Evolutionary conservation across 2,113 vertebrate species (phyloP), one percentile per base, ranked within the genome.

Genomic region (Bos taurus): DNA sequence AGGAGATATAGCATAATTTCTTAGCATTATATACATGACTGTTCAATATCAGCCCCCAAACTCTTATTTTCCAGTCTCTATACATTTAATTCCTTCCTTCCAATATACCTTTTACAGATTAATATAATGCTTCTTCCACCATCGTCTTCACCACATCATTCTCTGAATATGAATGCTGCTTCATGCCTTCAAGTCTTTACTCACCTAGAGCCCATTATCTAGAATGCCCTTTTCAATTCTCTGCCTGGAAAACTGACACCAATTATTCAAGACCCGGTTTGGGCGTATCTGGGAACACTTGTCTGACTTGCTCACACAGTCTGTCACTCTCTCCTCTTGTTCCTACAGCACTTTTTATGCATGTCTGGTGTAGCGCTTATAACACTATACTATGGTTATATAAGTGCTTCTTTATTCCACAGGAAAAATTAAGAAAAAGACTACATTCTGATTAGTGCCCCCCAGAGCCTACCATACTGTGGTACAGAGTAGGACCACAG

Each of bases 181-280:
- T 94, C 15, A 12, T 28, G 43, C 15, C 36, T 87, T 86, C 33
- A 64, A 30, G 48, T 60, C 30, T 91, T 90, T 40, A 50, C 6
- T 60, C 30, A 78, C 17, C 13, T 5, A 93, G 15, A 60, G 43
- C 21, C 5, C 11, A 86, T 87, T 57, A 90, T 60, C 11, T 28
- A 67, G 46, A 96, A 96, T 87, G 36, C 19, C 19, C 23, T 90
- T 94, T 52, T 64, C 60, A 90, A 54, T 17, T 84, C 60, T 94
- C 67, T 90, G 64, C 16, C 80, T 60, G 19, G 48, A 93, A 78
- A 85, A 82, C 48, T 30, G 62, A 87, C 8, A 25, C 1, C 28
- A 88, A 40, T 78, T 26, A 90, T 56, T 93, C 13, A 43, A 90
- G 43, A 93, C 25, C 11, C 30, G 88, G 36, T 40, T 50, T 56